A percentile compares a stretch with the other conserved stretches of the same genome.
These are phyloP conservation scores for Myzus persicae DNA, from an alignment of 1,140 invertebrate species.

Conservation along the genomic window DNA sequence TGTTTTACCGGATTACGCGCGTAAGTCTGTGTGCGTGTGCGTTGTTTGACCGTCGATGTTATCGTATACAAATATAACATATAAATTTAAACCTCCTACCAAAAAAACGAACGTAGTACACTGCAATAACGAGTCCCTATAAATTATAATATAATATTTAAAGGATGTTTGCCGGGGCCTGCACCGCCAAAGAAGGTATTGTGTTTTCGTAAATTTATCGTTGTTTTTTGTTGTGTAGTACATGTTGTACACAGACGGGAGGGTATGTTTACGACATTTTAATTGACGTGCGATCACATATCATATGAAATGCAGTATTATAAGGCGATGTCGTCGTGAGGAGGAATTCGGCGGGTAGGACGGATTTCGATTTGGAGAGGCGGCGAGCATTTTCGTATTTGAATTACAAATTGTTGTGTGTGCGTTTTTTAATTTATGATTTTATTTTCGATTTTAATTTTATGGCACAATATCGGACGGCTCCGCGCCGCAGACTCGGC, in stretches of 20 bases:
- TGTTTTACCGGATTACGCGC: conserved; percentile 30
- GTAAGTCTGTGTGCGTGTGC: neutral
- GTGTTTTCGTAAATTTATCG: neutral
- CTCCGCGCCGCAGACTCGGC: neutral
- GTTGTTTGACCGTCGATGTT: neutral
- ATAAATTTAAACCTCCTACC: too few species aligned
- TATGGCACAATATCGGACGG: conserved; percentile 10
- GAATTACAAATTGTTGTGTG: neutral
- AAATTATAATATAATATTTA: neutral
- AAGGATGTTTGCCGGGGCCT: neutral
- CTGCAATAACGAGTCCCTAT: neutral
- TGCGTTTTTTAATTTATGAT: neutral
- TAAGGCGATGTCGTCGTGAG: neutral
- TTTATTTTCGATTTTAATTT: neutral
- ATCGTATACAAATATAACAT: neutral
- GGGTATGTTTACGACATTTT: too few species aligned
- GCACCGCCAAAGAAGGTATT: neutral
- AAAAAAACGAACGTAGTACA: too few species aligned
- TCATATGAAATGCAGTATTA: neutral
- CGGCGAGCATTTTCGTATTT: neutral
- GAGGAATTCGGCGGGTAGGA: neutral
- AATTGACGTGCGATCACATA: neutral
- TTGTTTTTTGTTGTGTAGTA: neutral
- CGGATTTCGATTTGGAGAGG: neutral
- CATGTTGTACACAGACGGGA: too few species aligned